A percentile compares a stretch with the other conserved stretches of the same genome.
phyloP scores from a whole-genome alignment of 2,113 vertebrate genomes.

The Heterochromis multidens region DNA sequence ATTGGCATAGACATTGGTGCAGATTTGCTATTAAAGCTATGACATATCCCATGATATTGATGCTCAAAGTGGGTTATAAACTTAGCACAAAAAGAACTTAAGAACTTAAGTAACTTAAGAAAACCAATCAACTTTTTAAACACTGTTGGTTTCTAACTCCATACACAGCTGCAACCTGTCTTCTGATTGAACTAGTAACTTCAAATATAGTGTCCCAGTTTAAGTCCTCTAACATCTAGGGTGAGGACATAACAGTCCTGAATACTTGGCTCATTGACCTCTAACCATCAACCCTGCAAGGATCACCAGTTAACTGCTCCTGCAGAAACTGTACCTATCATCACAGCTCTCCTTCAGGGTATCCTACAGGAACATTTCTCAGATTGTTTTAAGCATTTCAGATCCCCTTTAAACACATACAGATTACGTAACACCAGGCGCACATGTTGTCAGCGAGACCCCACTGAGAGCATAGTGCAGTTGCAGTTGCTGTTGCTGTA shows the following conservation, averaged over 20 bases:
- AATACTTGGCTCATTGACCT: slow-evolving; percentile 24
- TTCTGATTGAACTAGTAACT: background rate
- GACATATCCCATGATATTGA: background rate
- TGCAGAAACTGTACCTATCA: background rate
- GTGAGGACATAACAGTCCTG: background rate
- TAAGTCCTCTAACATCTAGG: background rate
- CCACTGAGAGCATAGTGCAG: background rate
- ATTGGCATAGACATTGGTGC: background rate
- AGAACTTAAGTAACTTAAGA: no score
- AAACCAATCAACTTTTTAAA: background rate
- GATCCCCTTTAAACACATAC: background rate
- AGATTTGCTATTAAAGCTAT: background rate
- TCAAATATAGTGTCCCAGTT: background rate
- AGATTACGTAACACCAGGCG: background rate
- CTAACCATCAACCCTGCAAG: background rate
- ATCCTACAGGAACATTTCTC: background rate
- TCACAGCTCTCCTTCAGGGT: background rate
- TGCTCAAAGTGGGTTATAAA: accelerated
- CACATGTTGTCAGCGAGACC: background rate
- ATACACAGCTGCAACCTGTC: background rate
- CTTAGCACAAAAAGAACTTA: accelerated
- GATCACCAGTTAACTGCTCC: background rate
- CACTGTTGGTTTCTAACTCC: background rate
- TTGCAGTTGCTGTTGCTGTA: slow-evolving; percentile 59
- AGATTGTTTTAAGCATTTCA: background rate